Evolutionary conservation across 2,797 vertebrate genomes (phyloP), one percentile per base, ranked within the genome.

Genomic region (Peromyscus eremicus): DNA sequence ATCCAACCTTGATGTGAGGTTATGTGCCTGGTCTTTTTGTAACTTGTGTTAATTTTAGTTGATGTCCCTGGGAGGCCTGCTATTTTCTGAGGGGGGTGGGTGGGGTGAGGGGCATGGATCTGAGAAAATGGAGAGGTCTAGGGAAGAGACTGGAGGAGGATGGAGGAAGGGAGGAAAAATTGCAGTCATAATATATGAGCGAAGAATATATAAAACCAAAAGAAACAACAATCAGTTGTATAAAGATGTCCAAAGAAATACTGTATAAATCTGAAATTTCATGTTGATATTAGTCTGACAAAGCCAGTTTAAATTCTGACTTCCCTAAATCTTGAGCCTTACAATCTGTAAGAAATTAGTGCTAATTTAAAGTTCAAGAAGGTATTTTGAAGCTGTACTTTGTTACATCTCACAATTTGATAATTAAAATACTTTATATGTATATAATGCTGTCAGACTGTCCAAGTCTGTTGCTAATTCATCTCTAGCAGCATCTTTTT

Each of bases 281-380:
- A n/a, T 87, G 16, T 85, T 76, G 80, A 95, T 82, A 82, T 94
- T 17, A 92, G 27, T 90, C 87, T 94, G 21, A 81, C 57, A 46
- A 93, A 93, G 90, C 37, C 40, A 73, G 37, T 52, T 52, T 62
- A 46, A 21, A 86, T 85, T 81, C 40, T 88, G 55, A 84, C 32
- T 92, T 97, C 55, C 12, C 2, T 90, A 92, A 93, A 70, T 70
- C 64, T 80, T 93, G 11, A 94, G 57, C 40, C 43, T 89, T 34
- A 94, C 46, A 52, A 64, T 84, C n/a, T 43, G 19, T 0, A 71
- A 89, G 23, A 87, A 90, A 84, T 91, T 66, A 55, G 43, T 71
- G 60, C 25, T 60, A 96, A 91, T 62, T 89, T 6, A 92, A 21
- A 92, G 13, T 57, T 81, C 62, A 14, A 81, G 34, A 92, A 96